Evolutionary conservation across 2,113 vertebrate genomes (phyloP), one percentile per base, ranked within the genome.

Genomic region (Isurus oxyrinchus): DNA sequence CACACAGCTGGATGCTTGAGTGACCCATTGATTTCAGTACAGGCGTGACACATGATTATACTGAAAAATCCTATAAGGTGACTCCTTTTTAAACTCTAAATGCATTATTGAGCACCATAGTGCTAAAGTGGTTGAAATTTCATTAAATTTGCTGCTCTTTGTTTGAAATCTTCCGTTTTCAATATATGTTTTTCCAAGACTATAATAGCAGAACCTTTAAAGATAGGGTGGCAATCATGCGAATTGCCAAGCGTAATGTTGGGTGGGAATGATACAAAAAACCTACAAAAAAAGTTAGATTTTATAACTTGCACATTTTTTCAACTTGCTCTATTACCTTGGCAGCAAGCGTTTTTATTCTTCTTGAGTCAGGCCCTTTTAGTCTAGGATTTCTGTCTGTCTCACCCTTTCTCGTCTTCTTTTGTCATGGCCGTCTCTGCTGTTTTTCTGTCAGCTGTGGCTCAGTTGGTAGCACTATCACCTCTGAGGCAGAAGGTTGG

Each of bases 31-130:
- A 84, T 96, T 97, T 96, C 96, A 96, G 96, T 96, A 87, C 96
- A 93, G 96, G 87, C 69, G 67, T 94, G 97, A 97, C 96, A 97
- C 87, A 91, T 87, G 69, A 96, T 96, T 93, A 96, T 88, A 40
- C 96, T 86, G 93, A 87, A 95, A 96, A 96, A 96, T 97, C 96
- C 94, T 79, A 90, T 93, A 21, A 94, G 59, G n/a, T 94, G 90
- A 91, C 95, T 96, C 96, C 96, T 87, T 96, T 96, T 96, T 97
- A 96, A 97, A 96, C 96, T 90, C 66, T 59, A 96, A 96, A 96
- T 96, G 14, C 35, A 59, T 69, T 95, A 76, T 55, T 72, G 94
- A 72, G 94, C 11, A 25, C 31, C 67, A 53, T 57, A n/a, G 40
- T 69, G 84, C 79, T 91, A 21, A n/a, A 69, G 86, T 93, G 23